phyloP scores from a whole-genome alignment of 2,888 invertebrate genomes.

The Empis livida region DNA sequence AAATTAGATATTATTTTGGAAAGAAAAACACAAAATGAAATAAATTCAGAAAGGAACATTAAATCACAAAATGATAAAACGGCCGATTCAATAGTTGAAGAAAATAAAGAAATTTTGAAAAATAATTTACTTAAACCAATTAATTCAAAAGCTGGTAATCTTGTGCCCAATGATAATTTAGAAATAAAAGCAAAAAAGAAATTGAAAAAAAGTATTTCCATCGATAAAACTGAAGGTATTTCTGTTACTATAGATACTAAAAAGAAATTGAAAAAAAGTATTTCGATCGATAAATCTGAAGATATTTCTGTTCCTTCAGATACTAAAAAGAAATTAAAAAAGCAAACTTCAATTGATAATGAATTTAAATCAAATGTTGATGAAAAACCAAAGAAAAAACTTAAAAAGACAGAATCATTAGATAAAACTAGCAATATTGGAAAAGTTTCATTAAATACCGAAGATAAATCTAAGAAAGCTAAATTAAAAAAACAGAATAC shows the following conservation, averaged over 20 bases:
- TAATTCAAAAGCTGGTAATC: neutral
- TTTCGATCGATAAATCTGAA: too few relatives aligned
- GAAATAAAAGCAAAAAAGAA: neutral
- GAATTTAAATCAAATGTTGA: too few relatives aligned
- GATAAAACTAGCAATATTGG: neutral
- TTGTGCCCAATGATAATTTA: neutral
- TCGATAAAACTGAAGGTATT: too few relatives aligned
- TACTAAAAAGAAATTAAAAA: too few relatives aligned
- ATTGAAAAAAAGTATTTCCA: neutral
- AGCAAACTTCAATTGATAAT: too few relatives aligned
- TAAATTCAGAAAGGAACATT: too few relatives aligned
- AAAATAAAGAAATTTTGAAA: neutral
- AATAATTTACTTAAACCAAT: neutral
- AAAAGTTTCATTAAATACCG: neutral
- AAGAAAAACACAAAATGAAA: neutral
- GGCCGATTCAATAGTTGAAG: neutral
- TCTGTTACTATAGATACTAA: too few relatives aligned
- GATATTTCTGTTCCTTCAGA: too few relatives aligned
- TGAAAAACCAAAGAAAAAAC: too few relatives aligned
- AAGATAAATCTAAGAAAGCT: neutral
- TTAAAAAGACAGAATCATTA: too few relatives aligned
- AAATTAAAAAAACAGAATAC: neutral
- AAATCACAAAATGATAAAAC: neutral
- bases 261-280: neutral
- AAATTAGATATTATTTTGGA: neutral